Conservation (phyloP, 2,113 vertebrate species). For the Cochlearius cochlearius region DNA sequence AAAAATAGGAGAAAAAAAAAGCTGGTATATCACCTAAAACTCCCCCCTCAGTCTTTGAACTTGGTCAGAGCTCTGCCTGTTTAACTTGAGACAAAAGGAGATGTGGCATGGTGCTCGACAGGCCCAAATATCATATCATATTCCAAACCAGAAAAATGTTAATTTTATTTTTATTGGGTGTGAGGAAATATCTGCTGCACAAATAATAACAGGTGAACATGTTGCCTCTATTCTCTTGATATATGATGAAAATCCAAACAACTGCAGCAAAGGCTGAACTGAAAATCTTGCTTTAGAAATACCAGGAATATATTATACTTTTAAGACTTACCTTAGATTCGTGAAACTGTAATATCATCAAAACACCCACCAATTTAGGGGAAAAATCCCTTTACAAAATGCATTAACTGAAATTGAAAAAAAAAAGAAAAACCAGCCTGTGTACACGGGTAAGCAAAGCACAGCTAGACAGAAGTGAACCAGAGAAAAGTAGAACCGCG, state of each 20-base stretch:
- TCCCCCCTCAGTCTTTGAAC: neutral
- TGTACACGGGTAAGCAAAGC: fast-evolving
- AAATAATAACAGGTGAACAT: neutral
- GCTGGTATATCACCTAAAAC: neutral
- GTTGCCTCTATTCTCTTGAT: neutral
- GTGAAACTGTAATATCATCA: neutral
- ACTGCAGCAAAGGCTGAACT: neutral
- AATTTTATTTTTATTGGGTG: neutral
- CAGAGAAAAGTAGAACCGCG: neutral
- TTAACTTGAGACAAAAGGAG: neutral
- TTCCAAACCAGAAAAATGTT: neutral
- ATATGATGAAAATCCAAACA: neutral
- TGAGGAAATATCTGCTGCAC: neutral
- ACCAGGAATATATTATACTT: neutral
- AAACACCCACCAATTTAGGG: neutral
- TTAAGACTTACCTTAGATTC: neutral
- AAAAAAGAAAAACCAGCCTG: neutral
- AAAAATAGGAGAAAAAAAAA: neutral
- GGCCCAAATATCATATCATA: neutral
- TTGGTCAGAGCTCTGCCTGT: neutral
- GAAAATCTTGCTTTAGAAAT: neutral
- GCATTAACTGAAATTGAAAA: neutral
- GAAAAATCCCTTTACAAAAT: neutral
- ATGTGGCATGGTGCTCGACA: neutral
- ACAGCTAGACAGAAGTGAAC: neutral